These are phyloP conservation scores for Synanthedon myopaeformis DNA, from an alignment of 2,888 invertebrate genomes.

Conservation along the genomic window DNA sequence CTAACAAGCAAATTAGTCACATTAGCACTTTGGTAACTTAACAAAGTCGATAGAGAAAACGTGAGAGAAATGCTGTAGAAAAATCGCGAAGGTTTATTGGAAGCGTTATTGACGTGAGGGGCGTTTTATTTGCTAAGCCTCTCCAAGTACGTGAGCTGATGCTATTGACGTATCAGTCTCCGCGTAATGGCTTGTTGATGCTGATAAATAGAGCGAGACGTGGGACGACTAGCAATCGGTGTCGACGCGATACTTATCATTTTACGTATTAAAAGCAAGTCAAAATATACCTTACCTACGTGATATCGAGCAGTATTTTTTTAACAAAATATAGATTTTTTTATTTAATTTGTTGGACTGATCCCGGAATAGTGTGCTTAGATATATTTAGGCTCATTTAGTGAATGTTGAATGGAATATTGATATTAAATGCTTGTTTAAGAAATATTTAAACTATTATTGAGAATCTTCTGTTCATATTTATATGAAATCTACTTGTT, in stretches of 20 bases:
- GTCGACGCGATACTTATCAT: background rate
- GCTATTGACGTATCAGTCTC: conserved; percentile 24
- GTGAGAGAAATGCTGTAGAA: background rate
- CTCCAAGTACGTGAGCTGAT: conserved; percentile 10
- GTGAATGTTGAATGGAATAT: no score
- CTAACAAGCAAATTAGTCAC: conserved; percentile 1
- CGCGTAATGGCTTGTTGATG: conserved; percentile 20
- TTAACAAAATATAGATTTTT: no score
- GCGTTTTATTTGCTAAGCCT: conserved; percentile 1
- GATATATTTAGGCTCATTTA: no score
- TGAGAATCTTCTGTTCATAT: no score
- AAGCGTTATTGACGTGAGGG: background rate
- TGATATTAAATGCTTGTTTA: no score
- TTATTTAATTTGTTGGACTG: no score
- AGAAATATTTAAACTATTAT: no score
- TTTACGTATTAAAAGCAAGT: background rate
- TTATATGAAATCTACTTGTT: no score
- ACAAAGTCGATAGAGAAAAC: background rate
- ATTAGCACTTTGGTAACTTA: background rate
- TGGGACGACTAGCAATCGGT: background rate
- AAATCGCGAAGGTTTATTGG: background rate
- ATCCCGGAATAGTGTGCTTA: no score
- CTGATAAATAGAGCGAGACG: conserved; percentile 22
- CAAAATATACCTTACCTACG: no score
- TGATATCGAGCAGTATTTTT: no score